Percentiles rank a stretch among this genome's conserved stretches.
These are phyloP conservation scores for Oreortyx pictus DNA, from an alignment of 2,797 vertebrate genomes.

Conservation along the genomic window DNA sequence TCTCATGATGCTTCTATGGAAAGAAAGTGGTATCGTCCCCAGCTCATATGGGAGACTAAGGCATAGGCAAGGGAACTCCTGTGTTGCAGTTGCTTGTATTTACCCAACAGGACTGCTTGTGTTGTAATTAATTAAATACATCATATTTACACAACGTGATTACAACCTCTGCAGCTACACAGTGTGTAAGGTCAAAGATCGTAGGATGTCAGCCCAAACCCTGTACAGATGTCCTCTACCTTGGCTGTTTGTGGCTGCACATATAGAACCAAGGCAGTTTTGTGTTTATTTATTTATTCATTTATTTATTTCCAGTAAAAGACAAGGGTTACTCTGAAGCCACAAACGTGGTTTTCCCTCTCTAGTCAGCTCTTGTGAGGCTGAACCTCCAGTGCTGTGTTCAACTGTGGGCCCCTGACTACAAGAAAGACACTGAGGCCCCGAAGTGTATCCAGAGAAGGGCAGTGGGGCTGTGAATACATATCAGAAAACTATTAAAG, in stretches of 20 bases:
- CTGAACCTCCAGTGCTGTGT: too few species aligned
- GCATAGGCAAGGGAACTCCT: neutral
- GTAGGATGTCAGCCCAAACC: neutral
- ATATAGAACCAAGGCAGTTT: neutral
- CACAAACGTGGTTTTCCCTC: neutral
- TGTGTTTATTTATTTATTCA: neutral
- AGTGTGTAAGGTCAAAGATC: neutral
- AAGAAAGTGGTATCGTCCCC: accelerated
- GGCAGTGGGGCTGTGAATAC: too few species aligned
- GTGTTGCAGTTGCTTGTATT: neutral
- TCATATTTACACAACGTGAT: neutral
- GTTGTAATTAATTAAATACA: neutral
- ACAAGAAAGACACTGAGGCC: too few species aligned
- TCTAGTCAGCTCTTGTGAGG: too few species aligned
- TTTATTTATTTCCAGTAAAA: neutral
- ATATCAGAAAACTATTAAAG: neutral
- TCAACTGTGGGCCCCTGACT: too few species aligned
- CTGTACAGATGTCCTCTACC: neutral
- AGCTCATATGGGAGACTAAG: neutral
- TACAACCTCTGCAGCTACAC: neutral
- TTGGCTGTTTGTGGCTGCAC: neutral
- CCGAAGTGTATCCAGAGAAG: too few species aligned
- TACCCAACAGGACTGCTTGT: neutral
- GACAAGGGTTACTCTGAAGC: neutral
- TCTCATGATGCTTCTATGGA: accelerated